phyloP scores from a whole-genome alignment of 2,797 vertebrate genomes.

The Cuculus canorus region DNA sequence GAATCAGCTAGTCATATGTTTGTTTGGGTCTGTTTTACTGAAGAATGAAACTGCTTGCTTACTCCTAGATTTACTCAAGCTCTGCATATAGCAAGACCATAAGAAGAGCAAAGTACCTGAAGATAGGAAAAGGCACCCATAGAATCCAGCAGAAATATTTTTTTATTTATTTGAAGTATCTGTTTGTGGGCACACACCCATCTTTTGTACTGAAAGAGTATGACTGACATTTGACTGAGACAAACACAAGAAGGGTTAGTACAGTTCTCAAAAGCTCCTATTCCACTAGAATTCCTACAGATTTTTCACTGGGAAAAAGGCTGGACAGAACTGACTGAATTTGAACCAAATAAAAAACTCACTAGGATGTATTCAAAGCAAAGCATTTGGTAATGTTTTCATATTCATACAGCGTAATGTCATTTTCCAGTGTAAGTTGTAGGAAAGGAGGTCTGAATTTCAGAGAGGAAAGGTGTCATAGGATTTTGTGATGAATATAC shows the following conservation, averaged over 20 bases:
- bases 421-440: not conserved
- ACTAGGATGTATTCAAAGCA: not conserved
- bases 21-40: not conserved
- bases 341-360: not conserved
- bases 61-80: not conserved
- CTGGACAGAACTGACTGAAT: not conserved
- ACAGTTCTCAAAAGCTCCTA: not conserved
- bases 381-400: not conserved
- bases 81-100: not conserved
- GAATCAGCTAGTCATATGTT: not conserved
- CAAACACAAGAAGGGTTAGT: not conserved
- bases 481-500: not conserved
- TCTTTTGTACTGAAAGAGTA: not conserved
- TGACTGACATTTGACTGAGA: not conserved
- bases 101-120: not conserved
- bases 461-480: not conserved
- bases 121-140: not conserved
- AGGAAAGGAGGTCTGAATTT: not conserved
- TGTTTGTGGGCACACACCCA: not conserved
- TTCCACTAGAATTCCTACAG: not conserved
- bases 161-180: not conserved
- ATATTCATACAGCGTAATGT: not conserved
- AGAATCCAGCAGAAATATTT: not conserved
- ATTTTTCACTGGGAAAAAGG: not conserved
- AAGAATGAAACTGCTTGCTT: not conserved